Evolutionary conservation across 2,113 vertebrate species (phyloP).

Genomic region (Nanorana parkeri): DNA sequence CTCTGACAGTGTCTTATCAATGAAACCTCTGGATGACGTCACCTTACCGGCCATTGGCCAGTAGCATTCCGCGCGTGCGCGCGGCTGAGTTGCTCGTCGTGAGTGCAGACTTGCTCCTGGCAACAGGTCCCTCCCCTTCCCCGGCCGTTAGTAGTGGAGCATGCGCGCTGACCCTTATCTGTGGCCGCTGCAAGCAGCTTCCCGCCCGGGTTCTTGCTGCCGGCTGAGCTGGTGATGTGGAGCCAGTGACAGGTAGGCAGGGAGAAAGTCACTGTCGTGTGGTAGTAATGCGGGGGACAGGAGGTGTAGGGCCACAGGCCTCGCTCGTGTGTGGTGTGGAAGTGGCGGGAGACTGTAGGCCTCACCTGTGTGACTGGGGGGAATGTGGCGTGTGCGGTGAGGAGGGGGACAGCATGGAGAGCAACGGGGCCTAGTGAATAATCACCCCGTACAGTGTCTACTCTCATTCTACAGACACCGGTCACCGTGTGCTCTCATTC

Average conservation of each 20-base stretch:
- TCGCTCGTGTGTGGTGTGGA: not conserved
- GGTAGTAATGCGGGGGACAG: not conserved
- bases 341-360: not conserved
- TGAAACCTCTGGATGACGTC: not conserved
- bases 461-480: no score
- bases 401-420: no score
- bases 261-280: not conserved
- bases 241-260: not conserved
- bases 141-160: not conserved
- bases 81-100: not conserved
- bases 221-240: not conserved
- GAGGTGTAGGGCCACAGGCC: not conserved
- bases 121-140: not conserved
- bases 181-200: conserved; percentile 40
- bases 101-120: not conserved
- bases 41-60: no score
- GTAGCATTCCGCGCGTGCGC: not conserved
- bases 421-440: no score
- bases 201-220: conserved; percentile 1
- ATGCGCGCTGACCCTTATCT: conserved; percentile 1
- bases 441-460: no score
- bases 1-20: not conserved
- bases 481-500: no score
- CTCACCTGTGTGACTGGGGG: not conserved
- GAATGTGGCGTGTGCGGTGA: no score